Evolutionary conservation across 1,140 invertebrate species (phyloP).

Genomic region (Venturia canescens): DNA sequence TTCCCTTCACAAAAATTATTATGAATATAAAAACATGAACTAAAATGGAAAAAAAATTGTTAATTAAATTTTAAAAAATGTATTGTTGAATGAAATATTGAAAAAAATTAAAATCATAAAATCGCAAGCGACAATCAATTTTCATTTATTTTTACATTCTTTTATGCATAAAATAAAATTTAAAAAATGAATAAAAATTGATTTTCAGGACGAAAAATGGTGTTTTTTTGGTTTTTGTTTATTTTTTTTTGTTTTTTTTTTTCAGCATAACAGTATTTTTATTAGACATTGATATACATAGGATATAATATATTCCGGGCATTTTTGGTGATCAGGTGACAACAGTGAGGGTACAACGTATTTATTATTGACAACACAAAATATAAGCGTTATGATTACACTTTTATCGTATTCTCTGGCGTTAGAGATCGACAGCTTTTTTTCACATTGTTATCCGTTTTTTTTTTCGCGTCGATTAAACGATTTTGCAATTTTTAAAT

Average conservation of each 20-base stretch:
- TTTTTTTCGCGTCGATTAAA: background rate
- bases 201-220: background rate
- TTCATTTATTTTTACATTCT: too few species aligned
- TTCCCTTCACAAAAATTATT: too few species aligned
- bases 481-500: constrained; percentile 24
- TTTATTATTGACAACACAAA: constrained; percentile 61
- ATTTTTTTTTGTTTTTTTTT: constrained; percentile 2
- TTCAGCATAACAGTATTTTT: constrained; percentile 71
- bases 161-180: too few species aligned
- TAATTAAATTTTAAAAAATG: too few species aligned
- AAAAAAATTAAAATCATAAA: too few species aligned
- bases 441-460: constrained; percentile 38
- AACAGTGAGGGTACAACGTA: constrained; percentile 60
- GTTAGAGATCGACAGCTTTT: constrained; percentile 10
- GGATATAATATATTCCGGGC: constrained; percentile 59
- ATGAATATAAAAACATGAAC: too few species aligned
- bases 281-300: constrained; percentile 78
- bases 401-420: background rate
- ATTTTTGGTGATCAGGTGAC: constrained; percentile 58
- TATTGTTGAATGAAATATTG: too few species aligned
- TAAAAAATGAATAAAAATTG: background rate
- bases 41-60: too few species aligned
- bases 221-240: background rate
- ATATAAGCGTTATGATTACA: constrained; percentile 47
- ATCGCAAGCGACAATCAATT: too few species aligned